Conservation (phyloP, 37 sponge, comb jelly and placozoan species). For the Geodia barretti region DNA sequence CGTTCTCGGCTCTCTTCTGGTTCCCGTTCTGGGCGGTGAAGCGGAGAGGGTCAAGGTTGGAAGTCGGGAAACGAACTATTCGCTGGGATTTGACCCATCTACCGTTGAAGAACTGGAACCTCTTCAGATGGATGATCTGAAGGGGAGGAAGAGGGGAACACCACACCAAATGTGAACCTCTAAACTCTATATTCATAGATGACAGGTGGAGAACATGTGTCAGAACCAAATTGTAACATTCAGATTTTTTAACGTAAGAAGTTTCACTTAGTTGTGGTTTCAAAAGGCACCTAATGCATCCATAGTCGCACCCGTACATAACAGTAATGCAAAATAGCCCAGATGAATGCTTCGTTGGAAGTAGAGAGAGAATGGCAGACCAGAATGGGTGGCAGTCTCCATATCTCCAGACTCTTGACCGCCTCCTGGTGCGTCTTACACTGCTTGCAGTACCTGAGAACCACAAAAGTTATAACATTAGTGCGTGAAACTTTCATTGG, state of each 20-base stretch:
- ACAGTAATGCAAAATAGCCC: background rate
- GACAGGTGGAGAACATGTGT: too few species aligned
- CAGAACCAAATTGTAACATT: too few species aligned
- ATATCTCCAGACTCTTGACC: slow-evolving; percentile 94
- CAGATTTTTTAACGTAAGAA: too few species aligned
- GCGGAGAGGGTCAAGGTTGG: slow-evolving; percentile 61
- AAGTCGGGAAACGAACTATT: slow-evolving; percentile 77
- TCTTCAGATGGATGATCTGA: slow-evolving; percentile 96
- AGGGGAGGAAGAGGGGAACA: too few species aligned
- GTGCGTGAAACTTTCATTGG: too few species aligned
- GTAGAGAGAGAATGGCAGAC: slow-evolving; percentile 48
- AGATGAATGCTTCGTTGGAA: background rate
- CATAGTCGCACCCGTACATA: background rate
- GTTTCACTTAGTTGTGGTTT: too few species aligned
- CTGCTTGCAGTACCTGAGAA: slow-evolving; percentile 95
- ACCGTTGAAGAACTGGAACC: slow-evolving; percentile 93
- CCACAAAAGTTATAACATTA: too few species aligned
- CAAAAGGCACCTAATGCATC: too few species aligned
- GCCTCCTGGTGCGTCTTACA: slow-evolving; percentile 85
- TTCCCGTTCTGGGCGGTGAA: slow-evolving; percentile 52
- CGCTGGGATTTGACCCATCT: slow-evolving; percentile 94
- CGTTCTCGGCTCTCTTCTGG: background rate
- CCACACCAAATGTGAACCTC: too few species aligned
- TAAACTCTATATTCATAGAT: too few species aligned
- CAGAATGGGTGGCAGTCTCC: slow-evolving; percentile 95